Evolutionary conservation across 2,113 vertebrate species (phyloP).

Genomic region (Caloenas nicobarica): DNA sequence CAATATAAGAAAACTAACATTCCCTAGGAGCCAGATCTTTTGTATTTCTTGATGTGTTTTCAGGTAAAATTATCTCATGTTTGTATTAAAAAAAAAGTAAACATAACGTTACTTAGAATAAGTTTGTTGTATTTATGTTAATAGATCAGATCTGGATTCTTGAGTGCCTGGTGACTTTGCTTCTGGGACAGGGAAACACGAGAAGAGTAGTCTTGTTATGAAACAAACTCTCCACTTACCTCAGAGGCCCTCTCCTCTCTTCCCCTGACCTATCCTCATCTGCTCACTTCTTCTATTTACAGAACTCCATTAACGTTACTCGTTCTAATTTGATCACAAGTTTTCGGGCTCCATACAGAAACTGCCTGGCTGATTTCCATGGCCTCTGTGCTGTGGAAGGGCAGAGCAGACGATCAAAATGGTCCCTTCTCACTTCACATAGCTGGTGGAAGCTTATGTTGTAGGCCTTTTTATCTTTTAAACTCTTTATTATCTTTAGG

Average conservation of each 20-base stretch:
- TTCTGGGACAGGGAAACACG: slow-evolving; percentile 49
- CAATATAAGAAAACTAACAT: neutral
- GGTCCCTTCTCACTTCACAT: neutral
- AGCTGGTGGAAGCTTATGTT: neutral
- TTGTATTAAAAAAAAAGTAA: neutral
- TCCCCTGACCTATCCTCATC: slow-evolving; percentile 63
- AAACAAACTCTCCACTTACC: slow-evolving; percentile 61
- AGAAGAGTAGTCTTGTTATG: slow-evolving; percentile 69
- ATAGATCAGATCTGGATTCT: slow-evolving; percentile 41
- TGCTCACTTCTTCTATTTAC: slow-evolving; percentile 70
- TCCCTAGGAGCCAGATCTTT: neutral
- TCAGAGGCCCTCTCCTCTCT: slow-evolving; percentile 54
- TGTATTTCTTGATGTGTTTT: neutral
- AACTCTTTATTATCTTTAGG: neutral
- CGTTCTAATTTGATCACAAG: slow-evolving; percentile 22
- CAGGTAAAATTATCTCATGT: neutral
- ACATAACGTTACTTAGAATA: neutral
- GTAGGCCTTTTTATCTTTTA: neutral
- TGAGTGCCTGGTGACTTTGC: slow-evolving; percentile 44
- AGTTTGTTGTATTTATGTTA: slow-evolving; percentile 30
- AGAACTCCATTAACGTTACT: slow-evolving; percentile 49
- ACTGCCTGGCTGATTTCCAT: neutral
- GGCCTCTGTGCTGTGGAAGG: slow-evolving; percentile 12
- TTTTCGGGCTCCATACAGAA: slow-evolving; percentile 35
- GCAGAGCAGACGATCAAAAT: neutral